Evolutionary conservation across 2,797 vertebrate genomes (phyloP), one percentile per base, ranked within the genome.

Genomic region (Acanthurus lineatus): DNA sequence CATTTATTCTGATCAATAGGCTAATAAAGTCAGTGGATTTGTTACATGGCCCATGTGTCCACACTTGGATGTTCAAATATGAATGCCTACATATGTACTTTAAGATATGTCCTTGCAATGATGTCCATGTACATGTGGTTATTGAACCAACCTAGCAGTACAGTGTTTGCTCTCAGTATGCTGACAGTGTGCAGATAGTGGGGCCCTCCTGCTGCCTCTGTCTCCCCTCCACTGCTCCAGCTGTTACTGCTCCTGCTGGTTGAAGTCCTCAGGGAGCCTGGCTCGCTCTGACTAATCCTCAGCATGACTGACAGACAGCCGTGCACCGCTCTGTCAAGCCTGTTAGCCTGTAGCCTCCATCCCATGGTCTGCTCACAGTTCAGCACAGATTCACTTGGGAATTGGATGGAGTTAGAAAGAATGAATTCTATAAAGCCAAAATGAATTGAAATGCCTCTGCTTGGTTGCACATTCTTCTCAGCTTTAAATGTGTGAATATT

Each of bases 251-350:
- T 47, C 28, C 66, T 38, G 69, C 65, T 76, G 69, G 69, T 54
- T 45, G 14, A 22, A 9, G 76, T 85, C 79, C 57, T 73, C 45
- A 17, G 85, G 83, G 82, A 87, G 70, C 44, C 70, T 6, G 51
- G 54, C 66, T 74, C 6, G 16, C 68, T 84, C 72, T 22, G 52
- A 83, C 72, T 79, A 90, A 85, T 85, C 82, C 76, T 62, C 62
- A 71, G 44, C 52, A n/a, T 77, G 72, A 76, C 84, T 69, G 82
- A 78, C 82, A 76, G 80, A 54, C 66, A 69, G 77, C 72, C 59
- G 53, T 68, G 73, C 54, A 20, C 58, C 2, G 51, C 53, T 74
- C 62, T 63, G 53, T 66, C 60, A 47, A 14, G 22, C 35, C 76
- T 67, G 66, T 82, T 77, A 71, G 64, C 60, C 76, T 70, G 64